Evolutionary conservation across 2,888 invertebrate genomes (phyloP).

Genomic region (Lasius fuliginosus): DNA sequence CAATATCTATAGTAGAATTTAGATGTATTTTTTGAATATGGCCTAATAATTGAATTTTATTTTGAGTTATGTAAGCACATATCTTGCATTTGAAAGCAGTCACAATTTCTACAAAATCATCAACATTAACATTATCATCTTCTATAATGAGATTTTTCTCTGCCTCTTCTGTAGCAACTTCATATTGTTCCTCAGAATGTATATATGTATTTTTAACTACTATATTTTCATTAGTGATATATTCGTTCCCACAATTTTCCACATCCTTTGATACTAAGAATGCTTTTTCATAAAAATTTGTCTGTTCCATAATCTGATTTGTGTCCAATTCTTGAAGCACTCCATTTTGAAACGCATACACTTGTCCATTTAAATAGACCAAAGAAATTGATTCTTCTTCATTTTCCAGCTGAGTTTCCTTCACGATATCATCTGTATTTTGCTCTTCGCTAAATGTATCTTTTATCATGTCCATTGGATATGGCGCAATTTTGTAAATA

Average conservation of each 20-base stretch:
- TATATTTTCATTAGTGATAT: slow-evolving; percentile 65
- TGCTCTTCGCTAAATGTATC: slow-evolving; percentile 65
- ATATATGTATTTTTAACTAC: slow-evolving; percentile 62
- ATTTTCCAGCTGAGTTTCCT: slow-evolving; percentile 63
- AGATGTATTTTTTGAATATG: slow-evolving; percentile 84
- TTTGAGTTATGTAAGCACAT: slow-evolving; percentile 87
- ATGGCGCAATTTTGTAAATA: slow-evolving; percentile 77
- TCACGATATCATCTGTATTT: slow-evolving; percentile 60
- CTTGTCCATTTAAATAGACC: slow-evolving; percentile 80
- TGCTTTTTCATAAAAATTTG: slow-evolving; percentile 67
- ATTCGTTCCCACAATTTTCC: slow-evolving; percentile 65
- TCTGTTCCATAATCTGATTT: slow-evolving; percentile 71
- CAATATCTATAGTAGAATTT: slow-evolving; percentile 72
- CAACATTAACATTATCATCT: slow-evolving; percentile 79
- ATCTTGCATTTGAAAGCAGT: slow-evolving; percentile 88
- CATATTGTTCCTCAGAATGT: slow-evolving; percentile 68
- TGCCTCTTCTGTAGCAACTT: slow-evolving; percentile 64
- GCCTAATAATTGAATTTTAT: slow-evolving; percentile 83
- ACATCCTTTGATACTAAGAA: slow-evolving; percentile 69
- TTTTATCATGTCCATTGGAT: slow-evolving; percentile 67
- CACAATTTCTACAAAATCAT: slow-evolving; percentile 87
- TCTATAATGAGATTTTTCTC: slow-evolving; percentile 62
- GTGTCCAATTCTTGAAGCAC: slow-evolving; percentile 78
- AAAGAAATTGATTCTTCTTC: slow-evolving; percentile 79
- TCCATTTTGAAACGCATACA: slow-evolving; percentile 80